Conservation (phyloP, 2,888 invertebrate species). For the Eupithecia inturbata region DNA sequence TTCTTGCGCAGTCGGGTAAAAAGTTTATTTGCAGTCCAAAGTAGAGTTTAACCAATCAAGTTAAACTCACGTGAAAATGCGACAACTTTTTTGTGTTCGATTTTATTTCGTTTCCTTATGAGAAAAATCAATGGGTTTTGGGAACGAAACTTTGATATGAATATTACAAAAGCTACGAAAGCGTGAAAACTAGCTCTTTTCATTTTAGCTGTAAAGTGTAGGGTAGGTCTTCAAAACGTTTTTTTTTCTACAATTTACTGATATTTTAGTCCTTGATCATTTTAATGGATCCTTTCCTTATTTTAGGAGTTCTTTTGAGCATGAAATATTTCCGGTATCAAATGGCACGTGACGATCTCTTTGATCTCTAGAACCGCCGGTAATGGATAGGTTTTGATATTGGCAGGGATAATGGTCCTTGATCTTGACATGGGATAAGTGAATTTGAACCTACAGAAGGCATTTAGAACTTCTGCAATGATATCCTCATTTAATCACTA, state of each 20-base stretch:
- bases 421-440: not conserved
- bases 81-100: no score
- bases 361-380: constrained; percentile 31
- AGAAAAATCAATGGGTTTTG: no score
- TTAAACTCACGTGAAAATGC: no score
- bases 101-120: no score
- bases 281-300: constrained; percentile 41
- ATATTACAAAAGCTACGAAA: not conserved
- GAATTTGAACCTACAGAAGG: not conserved
- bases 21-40: no score
- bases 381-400: constrained; percentile 1
- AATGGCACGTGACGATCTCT: constrained; percentile 31
- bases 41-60: no score
- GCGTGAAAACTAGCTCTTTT: constrained; percentile 2
- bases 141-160: no score
- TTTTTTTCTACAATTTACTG: constrained; percentile 44
- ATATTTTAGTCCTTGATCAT: constrained; percentile 43
- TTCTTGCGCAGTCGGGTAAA: no score
- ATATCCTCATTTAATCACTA: no score
- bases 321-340: constrained; percentile 29
- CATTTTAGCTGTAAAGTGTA: constrained; percentile 23
- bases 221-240: constrained; percentile 35
- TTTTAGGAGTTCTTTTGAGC: constrained; percentile 38
- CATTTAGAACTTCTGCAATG: not conserved
- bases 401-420: not conserved